phyloP scores from a whole-genome alignment of 2,113 vertebrate genomes.

The Vanacampus margaritifer region DNA sequence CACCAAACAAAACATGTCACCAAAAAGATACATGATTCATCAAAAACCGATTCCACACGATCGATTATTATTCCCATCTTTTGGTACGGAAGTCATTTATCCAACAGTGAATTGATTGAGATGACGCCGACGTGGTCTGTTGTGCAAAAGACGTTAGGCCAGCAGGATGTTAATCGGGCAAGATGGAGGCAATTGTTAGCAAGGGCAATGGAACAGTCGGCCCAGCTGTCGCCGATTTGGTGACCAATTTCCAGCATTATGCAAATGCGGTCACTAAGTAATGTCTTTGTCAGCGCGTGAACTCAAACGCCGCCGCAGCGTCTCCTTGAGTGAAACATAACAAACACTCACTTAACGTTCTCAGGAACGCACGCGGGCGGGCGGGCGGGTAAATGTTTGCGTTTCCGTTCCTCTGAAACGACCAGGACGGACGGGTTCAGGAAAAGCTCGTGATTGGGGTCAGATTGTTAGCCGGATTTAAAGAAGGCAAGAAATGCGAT shows the following conservation, averaged over 20 bases:
- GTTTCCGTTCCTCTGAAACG: neutral
- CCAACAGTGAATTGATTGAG: conserved; percentile 2
- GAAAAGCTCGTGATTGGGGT: neutral
- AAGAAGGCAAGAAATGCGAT: too few relatives aligned
- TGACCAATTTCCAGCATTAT: conserved; percentile 62
- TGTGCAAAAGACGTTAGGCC: conserved; percentile 15
- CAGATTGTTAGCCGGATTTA: neutral
- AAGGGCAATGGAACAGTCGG: conserved; percentile 55
- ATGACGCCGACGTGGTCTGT: neutral
- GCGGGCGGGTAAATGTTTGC: neutral
- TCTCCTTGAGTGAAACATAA: conserved; percentile 4
- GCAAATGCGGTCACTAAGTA: conserved; percentile 57
- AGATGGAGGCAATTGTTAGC: conserved; percentile 52
- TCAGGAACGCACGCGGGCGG: neutral
- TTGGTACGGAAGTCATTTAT: conserved; percentile 8
- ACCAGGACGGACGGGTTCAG: neutral
- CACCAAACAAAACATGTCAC: conserved; percentile 24
- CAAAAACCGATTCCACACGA: neutral
- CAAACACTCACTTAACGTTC: neutral
- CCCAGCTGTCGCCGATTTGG: conserved; percentile 54
- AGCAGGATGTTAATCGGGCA: conserved; percentile 39
- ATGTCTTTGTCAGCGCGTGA: conserved; percentile 34
- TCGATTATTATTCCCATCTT: neutral
- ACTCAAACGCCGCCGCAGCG: conserved; percentile 10
- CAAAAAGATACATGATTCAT: neutral